Evolutionary conservation across 2,888 invertebrate genomes (phyloP), one percentile per base, ranked within the genome.

Genomic region (Trichacis sp.): DNA sequence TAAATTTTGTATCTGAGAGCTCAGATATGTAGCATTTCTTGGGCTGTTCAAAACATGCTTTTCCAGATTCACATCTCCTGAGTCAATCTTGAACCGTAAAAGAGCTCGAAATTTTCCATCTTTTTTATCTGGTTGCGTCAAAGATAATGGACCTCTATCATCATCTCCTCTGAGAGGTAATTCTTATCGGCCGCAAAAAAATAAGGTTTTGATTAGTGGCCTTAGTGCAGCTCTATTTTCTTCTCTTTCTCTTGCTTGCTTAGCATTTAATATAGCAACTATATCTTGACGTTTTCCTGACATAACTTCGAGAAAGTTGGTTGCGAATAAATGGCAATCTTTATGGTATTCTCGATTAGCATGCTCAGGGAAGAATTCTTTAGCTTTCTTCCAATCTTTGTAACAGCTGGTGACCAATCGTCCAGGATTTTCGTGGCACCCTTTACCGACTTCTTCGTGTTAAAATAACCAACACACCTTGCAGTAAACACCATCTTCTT

Each of bases 1-100:
- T 47, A 49, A 24, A 19, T 49, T 56, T 49, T 56, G 56, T 33
- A 56, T 56, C 2, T 56, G 40, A 11, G 56, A 17, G 18, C 49
- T 49, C 15, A 56, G 33, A 42, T 49, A 49, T 43, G 49, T 49
- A 17, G 49, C 48, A 33, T 56, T 56, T 43, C 42, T 49, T 5
- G 20, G 40, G 38, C 48, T 40, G 40, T 12, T 48, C 2, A 49
- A 38, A 14, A 56, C 12, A 18, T 56, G 43, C 18, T 19, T 49
- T 43, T 8, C 29, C 30, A 56, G 38, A 42, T 49, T 29, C 38
- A 36, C 43, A 56, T 49, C 56, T 9, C 49, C 49, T 47, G 49
- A 30, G 33, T 56, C 40, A 36, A 40, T 40, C 47, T 43, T 49
- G 11, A 49, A 56, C 17, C 56, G 30, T 17, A 57, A 57, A 2